Evolutionary conservation across 1,140 invertebrate species (phyloP), one percentile per base, ranked within the genome.

Genomic region (Agrypnia vestita): DNA sequence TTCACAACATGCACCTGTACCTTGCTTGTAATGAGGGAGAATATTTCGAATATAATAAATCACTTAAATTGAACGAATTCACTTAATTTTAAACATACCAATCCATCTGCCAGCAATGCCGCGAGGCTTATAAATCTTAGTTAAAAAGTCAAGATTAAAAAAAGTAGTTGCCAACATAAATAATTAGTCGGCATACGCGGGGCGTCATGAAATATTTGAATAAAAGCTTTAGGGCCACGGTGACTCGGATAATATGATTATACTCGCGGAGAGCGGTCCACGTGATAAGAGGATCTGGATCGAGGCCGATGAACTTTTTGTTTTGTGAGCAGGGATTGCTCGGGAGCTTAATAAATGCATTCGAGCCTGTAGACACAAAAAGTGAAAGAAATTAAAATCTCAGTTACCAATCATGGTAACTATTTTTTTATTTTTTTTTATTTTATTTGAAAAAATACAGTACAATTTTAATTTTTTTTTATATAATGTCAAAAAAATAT

Each of bases 171-270:
- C 11, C 25, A 51, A 12, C 11, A 51, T 51, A 51, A 51, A 51
- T 51, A 64, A 64, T 59, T 59, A 59, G 21, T 13, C 13, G 21
- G 55, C 55, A 15, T 59, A 19, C 15, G 15, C 15, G 11, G 55
- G 55, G 15, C 17, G 55, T 59, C 8, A 21, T 59, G 21, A 59
- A 59, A 21, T 59, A 59, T 59, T 59, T 21, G 9, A 59, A 19
- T 9, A 59, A 59, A 59, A 59, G 55, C 21, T 59, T 59, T 19
- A 59, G 3, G 15, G 6, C 55, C 21, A 15, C 55, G 55, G 13
- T 59, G 55, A 59, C 21, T 59, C 55, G 17, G 55, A 59, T 59
- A 59, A 21, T 21, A 21, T 19, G 55, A 15, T 59, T 59, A 59
- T 59, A 9, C 17, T 59, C 15, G 55, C 55, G 55, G 55, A 59